These are phyloP conservation scores for Diarsia rubi DNA, from an alignment of 2,888 invertebrate genomes.

Conservation along the genomic window DNA sequence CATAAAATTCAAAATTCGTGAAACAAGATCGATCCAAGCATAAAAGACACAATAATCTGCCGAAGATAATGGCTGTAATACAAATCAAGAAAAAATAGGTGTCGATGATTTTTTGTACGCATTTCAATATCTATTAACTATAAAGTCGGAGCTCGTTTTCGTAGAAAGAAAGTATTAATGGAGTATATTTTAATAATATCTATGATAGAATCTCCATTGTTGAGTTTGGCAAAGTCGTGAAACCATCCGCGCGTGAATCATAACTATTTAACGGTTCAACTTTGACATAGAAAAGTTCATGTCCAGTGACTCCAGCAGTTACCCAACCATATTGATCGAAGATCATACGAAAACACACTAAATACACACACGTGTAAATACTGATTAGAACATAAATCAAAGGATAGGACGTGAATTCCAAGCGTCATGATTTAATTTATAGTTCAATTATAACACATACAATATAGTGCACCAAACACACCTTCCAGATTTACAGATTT, in stretches of 20 bases:
- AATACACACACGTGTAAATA: constrained; percentile 3
- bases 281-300: constrained; percentile 83
- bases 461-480: not conserved
- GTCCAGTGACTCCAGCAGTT: constrained; percentile 50
- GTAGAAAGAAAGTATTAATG: constrained; percentile 73
- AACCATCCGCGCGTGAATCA: constrained; percentile 74
- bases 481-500: not conserved
- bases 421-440: not conserved
- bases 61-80: constrained; percentile 53
- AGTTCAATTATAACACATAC: not conserved
- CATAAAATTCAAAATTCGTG: constrained; percentile 26
- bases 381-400: not conserved
- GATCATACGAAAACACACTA: not conserved
- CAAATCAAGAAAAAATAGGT: constrained; percentile 47
- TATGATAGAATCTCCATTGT: constrained; percentile 78
- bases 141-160: constrained; percentile 51
- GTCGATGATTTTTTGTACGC: constrained; percentile 49
- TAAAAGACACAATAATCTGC: constrained; percentile 48
- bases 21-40: constrained; percentile 32
- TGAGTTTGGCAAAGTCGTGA: constrained; percentile 80
- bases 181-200: constrained; percentile 68
- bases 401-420: not conserved
- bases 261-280: constrained; percentile 86
- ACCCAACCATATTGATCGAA: constrained; percentile 43
- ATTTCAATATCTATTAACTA: constrained; percentile 56